Evolutionary conservation across 2,797 vertebrate genomes (phyloP).

Genomic region (Acipenser oxyrinchus): DNA sequence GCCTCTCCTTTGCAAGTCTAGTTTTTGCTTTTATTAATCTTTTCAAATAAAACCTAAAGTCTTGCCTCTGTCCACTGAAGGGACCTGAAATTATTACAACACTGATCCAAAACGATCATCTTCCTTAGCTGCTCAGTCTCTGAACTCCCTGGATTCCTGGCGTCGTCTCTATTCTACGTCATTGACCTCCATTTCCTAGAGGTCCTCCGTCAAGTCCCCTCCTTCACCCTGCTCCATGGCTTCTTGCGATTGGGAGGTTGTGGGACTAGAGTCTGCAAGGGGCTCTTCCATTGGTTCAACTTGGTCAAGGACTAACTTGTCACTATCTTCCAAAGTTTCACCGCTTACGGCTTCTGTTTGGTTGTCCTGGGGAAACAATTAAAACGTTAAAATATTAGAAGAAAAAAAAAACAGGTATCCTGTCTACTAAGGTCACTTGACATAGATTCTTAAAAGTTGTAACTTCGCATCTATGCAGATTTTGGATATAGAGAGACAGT

Average conservation of each 20-base stretch:
- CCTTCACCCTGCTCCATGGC: slow-evolving; percentile 14
- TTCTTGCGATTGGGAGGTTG: slow-evolving; percentile 13
- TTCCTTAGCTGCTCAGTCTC: neutral
- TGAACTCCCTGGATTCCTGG: neutral
- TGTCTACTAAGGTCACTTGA: neutral
- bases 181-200: slow-evolving; percentile 18
- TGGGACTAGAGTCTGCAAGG: neutral
- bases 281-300: slow-evolving; percentile 28
- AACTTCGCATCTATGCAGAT: too few relatives aligned
- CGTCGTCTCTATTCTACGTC: neutral
- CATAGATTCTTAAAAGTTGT: neutral
- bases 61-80: neutral
- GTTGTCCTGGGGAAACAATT: slow-evolving; percentile 20
- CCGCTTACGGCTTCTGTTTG: too few relatives aligned
- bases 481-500: too few relatives aligned
- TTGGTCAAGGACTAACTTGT: slow-evolving; percentile 4
- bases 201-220: slow-evolving; percentile 16
- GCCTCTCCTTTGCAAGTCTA: too few relatives aligned
- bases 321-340: slow-evolving; percentile 10
- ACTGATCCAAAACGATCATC: too few relatives aligned
- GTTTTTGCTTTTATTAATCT: too few relatives aligned
- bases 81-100: neutral
- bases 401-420: neutral
- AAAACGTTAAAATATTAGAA: neutral
- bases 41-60: neutral